Evolutionary conservation across 2,797 vertebrate species (phyloP).

Genomic region (Cynopterus sphinx): DNA sequence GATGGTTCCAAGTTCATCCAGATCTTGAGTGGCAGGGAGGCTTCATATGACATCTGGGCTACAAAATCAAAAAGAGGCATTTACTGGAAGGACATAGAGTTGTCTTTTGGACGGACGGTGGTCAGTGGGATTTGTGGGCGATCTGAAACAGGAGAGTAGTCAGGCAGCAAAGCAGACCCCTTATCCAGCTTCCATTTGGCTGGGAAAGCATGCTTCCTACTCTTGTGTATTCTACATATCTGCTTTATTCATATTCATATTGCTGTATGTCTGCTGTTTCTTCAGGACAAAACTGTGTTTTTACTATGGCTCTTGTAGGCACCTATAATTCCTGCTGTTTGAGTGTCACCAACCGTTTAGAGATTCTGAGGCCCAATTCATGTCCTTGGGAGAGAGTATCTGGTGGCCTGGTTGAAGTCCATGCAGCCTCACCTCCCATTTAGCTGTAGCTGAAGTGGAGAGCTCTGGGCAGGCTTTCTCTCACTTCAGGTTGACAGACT

Average conservation of each 20-base stretch:
- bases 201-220: neutral
- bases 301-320: neutral
- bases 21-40: neutral
- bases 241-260: neutral
- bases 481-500: neutral
- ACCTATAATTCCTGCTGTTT: neutral
- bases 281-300: neutral
- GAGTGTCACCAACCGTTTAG: neutral
- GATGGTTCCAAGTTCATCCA: neutral
- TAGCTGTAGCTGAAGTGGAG: neutral
- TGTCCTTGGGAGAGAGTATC: neutral
- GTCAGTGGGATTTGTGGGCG: neutral
- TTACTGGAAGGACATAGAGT: neutral
- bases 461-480: neutral
- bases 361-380: neutral
- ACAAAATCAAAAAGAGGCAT: neutral
- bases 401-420: neutral
- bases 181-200: neutral
- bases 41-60: neutral
- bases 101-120: neutral
- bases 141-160: neutral
- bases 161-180: neutral
- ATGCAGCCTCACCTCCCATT: neutral
- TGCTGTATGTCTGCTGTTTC: neutral
- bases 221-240: neutral